Conservation (phyloP, 2,113 vertebrate species). For the Chloropsis hardwickii region DNA sequence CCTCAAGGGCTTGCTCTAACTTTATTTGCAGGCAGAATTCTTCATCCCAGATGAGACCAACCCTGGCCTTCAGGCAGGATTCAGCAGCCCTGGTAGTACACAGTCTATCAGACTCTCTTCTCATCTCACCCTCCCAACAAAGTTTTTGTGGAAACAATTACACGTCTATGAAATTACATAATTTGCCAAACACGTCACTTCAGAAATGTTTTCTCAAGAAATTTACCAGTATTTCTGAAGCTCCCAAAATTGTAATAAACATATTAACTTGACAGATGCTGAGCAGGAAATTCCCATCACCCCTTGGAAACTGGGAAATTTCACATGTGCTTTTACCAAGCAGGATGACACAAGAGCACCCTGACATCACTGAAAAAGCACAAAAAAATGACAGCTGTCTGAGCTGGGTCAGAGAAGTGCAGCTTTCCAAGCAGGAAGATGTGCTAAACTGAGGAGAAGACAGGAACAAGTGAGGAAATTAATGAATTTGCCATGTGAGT, state of each 20-base stretch:
- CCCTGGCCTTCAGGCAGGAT: not conserved
- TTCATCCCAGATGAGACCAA: not conserved
- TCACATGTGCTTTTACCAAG: not conserved
- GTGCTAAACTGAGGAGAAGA: not conserved
- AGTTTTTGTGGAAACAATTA: not conserved
- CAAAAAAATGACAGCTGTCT: not conserved
- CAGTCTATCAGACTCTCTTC: not conserved
- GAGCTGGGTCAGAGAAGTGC: not conserved
- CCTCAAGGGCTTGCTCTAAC: not conserved
- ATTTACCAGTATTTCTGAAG: not conserved
- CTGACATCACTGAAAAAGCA: not conserved
- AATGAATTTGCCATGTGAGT: conserved; percentile 15
- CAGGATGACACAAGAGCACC: not conserved
- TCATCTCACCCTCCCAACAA: not conserved
- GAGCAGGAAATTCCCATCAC: not conserved
- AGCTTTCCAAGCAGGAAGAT: not conserved
- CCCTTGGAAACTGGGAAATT: not conserved
- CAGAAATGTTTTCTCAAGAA: not conserved
- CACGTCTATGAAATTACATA: not conserved
- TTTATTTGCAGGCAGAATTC: not conserved
- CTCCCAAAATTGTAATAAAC: not conserved
- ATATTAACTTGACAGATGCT: not conserved
- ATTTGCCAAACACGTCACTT: not conserved
- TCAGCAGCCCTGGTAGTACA: not conserved
- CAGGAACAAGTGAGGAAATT: not conserved